Percentiles rank a stretch among this genome's conserved stretches.
Conservation (phyloP, 2,113 vertebrate species). For the Bucco capensis region DNA sequence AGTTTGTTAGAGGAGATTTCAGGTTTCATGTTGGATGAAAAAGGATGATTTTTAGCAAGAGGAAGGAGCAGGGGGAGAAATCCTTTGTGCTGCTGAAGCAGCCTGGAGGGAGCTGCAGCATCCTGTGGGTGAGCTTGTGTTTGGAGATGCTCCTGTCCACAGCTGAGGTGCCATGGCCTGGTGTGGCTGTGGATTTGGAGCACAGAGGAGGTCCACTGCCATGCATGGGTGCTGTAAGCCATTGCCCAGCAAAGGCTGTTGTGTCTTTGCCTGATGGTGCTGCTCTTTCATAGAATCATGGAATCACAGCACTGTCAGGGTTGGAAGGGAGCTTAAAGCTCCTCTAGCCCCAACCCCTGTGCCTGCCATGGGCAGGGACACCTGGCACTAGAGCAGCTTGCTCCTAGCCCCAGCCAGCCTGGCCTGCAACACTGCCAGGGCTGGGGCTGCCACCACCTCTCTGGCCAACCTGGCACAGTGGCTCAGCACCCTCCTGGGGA, state of each 20-base stretch:
- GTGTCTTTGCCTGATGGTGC: neutral
- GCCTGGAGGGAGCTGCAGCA: neutral
- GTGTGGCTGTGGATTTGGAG: neutral
- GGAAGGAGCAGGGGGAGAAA: neutral
- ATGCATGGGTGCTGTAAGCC: neutral
- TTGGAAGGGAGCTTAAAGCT: no score
- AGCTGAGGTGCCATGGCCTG: accelerated
- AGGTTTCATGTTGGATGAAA: neutral
- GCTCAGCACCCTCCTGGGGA: no score
- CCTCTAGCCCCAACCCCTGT: no score
- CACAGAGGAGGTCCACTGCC: accelerated
- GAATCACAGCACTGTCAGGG: no score
- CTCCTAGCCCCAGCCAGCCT: no score
- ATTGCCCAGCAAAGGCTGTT: accelerated
- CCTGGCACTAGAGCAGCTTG: no score
- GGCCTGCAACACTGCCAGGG: no score
- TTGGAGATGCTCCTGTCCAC: accelerated
- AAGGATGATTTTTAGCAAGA: neutral
- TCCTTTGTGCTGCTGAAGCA: neutral
- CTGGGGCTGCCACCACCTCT: no score
- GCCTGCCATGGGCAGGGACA: no score
- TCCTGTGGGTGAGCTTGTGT: neutral
- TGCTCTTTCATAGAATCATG: no score
- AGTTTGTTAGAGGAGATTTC: neutral
- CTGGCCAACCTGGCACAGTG: no score